A percentile compares a stretch with the other conserved stretches of the same genome.
Conservation (phyloP, 2,113 vertebrate species). For the Percopsis transmontana region DNA sequence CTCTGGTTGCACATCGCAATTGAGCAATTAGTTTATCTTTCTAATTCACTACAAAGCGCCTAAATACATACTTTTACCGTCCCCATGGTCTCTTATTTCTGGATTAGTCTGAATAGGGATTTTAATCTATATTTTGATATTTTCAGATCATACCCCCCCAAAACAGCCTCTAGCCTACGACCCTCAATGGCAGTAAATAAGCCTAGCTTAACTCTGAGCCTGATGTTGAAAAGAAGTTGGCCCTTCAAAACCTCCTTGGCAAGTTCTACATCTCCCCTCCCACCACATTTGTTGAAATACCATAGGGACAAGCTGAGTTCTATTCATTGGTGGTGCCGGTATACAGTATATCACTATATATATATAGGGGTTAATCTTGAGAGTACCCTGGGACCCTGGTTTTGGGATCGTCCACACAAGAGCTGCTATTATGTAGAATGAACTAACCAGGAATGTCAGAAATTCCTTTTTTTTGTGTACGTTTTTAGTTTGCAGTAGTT, state of each 20-base stretch:
- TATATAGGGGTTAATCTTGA: not conserved
- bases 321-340: slow-evolving; percentile 46
- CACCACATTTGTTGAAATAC: slow-evolving; percentile 52
- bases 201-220: slow-evolving; percentile 27
- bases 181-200: slow-evolving; percentile 2
- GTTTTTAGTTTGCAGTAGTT: slow-evolving; percentile 45
- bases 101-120: too few relatives aligned
- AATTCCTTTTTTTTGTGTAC: slow-evolving; percentile 40
- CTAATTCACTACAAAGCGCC: slow-evolving; percentile 2
- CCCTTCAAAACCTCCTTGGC: slow-evolving; percentile 43
- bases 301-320: slow-evolving; percentile 44
- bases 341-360: slow-evolving; percentile 54
- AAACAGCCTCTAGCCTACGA: too few relatives aligned
- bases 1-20: slow-evolving; percentile 15
- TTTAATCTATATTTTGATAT: too few relatives aligned
- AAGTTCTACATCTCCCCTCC: slow-evolving; percentile 14
- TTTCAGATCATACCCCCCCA: too few relatives aligned
- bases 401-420: slow-evolving; percentile 56
- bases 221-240: slow-evolving; percentile 45
- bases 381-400: slow-evolving; percentile 23
- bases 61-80: too few relatives aligned
- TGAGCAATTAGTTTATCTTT: slow-evolving; percentile 7
- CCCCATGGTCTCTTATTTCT: too few relatives aligned
- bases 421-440: slow-evolving; percentile 52
- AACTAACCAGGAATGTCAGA: slow-evolving; percentile 2